A percentile compares a stretch with the other conserved stretches of the same genome.
phyloP scores from a whole-genome alignment of 2,797 vertebrate species.

The Urosaurus nigricauda region DNA sequence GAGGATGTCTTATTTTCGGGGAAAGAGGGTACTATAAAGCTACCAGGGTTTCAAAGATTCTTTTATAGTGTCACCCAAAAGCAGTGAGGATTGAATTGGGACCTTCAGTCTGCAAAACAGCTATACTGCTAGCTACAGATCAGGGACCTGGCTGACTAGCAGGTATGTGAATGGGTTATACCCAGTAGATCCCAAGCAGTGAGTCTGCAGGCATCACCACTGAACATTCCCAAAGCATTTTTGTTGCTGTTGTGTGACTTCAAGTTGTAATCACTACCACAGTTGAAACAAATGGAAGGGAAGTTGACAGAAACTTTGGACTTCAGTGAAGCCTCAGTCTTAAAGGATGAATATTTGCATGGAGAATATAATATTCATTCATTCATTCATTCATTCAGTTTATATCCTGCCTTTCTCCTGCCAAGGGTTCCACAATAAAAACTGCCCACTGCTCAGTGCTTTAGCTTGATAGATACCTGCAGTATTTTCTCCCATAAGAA shows the following conservation, averaged over 20 bases:
- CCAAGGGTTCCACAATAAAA: background rate
- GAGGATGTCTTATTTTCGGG: too few species aligned
- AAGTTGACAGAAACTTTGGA: background rate
- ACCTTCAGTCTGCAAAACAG: background rate
- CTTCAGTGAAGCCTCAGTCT: background rate
- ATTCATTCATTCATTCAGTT: too few species aligned
- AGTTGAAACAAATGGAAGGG: background rate
- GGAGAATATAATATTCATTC: background rate
- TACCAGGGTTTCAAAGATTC: background rate
- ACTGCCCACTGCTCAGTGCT: background rate
- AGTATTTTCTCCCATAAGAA: background rate
- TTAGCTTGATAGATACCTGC: background rate
- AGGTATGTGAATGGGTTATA: background rate
- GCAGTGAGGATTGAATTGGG: background rate
- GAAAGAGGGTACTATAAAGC: too few species aligned
- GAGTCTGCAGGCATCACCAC: background rate
- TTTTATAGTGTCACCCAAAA: background rate
- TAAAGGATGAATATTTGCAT: conserved; percentile 7
- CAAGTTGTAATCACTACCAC: background rate
- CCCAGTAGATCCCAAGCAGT: background rate
- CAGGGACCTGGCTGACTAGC: background rate
- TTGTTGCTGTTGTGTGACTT: too few species aligned
- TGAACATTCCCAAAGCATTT: background rate
- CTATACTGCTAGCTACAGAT: background rate
- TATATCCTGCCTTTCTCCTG: too few species aligned